A percentile compares a stretch with the other conserved stretches of the same genome.
Evolutionary conservation across 2,797 vertebrate genomes (phyloP).

Genomic region (Acropternis orthonyx): DNA sequence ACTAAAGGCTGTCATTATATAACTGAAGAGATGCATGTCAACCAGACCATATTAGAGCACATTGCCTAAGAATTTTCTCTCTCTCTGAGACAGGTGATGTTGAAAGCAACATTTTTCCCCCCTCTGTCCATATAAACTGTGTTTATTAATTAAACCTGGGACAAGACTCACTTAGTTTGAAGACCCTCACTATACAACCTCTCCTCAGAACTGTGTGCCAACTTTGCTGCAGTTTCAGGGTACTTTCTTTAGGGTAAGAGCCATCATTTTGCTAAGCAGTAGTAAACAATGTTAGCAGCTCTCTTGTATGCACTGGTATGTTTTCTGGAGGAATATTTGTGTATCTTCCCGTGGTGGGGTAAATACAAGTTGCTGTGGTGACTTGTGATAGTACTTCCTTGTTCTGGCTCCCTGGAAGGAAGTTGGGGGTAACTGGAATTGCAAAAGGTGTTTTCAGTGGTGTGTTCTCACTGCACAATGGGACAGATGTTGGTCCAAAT

Average conservation of each 20-base stretch:
- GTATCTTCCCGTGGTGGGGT: background rate
- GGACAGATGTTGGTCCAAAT: background rate
- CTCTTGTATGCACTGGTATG: background rate
- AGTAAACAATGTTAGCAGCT: background rate
- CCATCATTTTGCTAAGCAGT: background rate
- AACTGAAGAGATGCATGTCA: background rate
- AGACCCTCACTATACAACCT: background rate
- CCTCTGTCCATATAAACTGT: background rate
- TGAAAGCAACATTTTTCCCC: background rate
- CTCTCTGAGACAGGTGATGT: background rate
- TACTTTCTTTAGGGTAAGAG: background rate
- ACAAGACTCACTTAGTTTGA: background rate
- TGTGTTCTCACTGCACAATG: background rate
- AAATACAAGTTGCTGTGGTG: background rate
- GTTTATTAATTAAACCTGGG: background rate
- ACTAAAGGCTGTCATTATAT: conserved; percentile 16
- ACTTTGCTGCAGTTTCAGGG: background rate
- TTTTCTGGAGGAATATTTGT: background rate
- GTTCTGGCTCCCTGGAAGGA: background rate
- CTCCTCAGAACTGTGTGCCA: background rate
- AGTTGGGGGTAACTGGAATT: background rate
- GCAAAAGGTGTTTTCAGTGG: background rate
- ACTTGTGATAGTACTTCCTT: background rate
- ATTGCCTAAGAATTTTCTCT: background rate
- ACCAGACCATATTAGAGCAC: background rate